Evolutionary conservation across 1,140 invertebrate genomes (phyloP), one percentile per base, ranked within the genome.

Genomic region (Drosophila kanapiae): DNA sequence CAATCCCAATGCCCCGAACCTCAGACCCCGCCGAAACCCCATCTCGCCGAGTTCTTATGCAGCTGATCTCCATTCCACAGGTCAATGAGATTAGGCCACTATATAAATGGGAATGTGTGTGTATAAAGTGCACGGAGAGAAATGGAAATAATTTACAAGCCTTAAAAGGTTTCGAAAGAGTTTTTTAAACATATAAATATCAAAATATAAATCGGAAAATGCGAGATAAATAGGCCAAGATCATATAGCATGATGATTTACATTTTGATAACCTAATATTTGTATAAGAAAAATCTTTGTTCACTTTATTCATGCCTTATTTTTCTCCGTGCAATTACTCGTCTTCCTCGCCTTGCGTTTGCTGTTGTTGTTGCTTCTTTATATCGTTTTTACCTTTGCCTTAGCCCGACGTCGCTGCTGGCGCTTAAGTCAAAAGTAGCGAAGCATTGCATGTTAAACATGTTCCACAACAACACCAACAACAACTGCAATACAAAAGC

Each of bases 401-500:
- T 57, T 42, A 60, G 13, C n/a, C 35, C 14, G 67, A 48, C 74
- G 60, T 56, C 74, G 16, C 60, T 75, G 68, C 75, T 80, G 77
- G 82, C 54, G 69, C 67, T 58, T 72, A 40, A 58, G 27, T 65
- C 74, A 57, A 76, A 57, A 77, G 78, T 84, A 84, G 84, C 84
- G 74, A 78, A 88, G 80, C 72, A 60, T 75, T 78, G 80, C 84
- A 87, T 87, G 84, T 87, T 88, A 87, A 88, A 90, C 84, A 87
- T 90, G 80, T 90, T 87, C 59, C 64, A 64, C 63, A 74, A 74
- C 56, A 80, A 51, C 49, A 78, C 37, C 56, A 76, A 61, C 16
- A 74, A 43, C 13, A 64, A 16, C 14, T 43, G 37, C 53, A 43
- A 27, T 35, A 62, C 23, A 53, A 54, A 53, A 29, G 43, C 42